Conservation (phyloP, 2,113 vertebrate species). For the Pionites leucogaster region DNA sequence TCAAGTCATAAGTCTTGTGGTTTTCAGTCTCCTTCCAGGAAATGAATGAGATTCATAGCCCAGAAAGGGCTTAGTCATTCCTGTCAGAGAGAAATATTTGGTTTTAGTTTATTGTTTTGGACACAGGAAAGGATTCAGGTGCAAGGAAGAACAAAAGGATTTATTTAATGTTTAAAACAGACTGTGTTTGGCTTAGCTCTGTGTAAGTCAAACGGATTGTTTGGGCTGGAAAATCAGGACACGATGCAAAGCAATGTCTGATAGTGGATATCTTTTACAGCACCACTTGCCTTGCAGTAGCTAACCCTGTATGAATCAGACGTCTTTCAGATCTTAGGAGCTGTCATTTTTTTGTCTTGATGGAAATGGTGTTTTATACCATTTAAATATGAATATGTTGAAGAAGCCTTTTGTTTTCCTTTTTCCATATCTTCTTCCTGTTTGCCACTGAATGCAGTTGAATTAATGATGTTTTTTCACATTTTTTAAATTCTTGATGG, state of each 20-base stretch:
- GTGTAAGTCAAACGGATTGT: neutral
- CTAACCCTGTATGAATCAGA: neutral
- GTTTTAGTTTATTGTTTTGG: constrained; percentile 39
- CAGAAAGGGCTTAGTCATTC: constrained; percentile 37
- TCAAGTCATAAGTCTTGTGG: neutral
- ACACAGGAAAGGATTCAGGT: constrained; percentile 46
- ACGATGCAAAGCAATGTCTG: neutral
- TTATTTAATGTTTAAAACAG: constrained; percentile 52
- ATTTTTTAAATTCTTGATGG: neutral
- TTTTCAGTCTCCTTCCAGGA: constrained; percentile 43
- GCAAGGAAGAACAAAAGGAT: constrained; percentile 41
- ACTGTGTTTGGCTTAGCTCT: neutral
- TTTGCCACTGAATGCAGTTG: neutral
- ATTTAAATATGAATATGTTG: neutral
- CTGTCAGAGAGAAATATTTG: constrained; percentile 47
- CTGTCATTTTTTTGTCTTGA: neutral
- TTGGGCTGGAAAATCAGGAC: neutral
- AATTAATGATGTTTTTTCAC: neutral
- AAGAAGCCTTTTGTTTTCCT: neutral
- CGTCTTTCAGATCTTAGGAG: neutral
- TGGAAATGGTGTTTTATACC: neutral
- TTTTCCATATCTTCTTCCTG: neutral
- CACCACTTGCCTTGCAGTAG: neutral
- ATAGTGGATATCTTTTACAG: neutral
- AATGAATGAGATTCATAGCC: constrained; percentile 21